Percentiles rank a stretch among this genome's conserved stretches.
Conservation (phyloP, 2,888 invertebrate genomes). For the Sminthurinus aureus region DNA sequence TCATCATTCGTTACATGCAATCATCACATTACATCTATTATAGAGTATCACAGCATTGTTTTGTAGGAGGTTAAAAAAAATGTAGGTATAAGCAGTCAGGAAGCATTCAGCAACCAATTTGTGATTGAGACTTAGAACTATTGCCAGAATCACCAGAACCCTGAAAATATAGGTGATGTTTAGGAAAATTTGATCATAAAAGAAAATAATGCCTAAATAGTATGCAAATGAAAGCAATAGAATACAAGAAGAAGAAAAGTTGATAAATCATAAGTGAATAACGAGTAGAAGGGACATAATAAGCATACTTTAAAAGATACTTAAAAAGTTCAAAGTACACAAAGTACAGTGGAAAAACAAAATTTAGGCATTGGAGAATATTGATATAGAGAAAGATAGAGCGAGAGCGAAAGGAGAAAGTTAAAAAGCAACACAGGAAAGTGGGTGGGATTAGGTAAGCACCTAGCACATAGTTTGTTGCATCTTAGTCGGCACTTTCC, state of each 20-base stretch:
- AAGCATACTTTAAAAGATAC: too few relatives aligned
- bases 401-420: not conserved
- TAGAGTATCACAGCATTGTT: constrained; percentile 8
- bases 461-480: constrained; percentile 51
- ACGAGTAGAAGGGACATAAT: too few relatives aligned
- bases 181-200: constrained; percentile 12
- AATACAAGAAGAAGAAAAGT: not conserved
- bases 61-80: constrained; percentile 11
- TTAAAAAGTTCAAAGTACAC: not conserved
- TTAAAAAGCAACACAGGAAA: constrained; percentile 17
- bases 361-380: not conserved
- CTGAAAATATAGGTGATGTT: constrained; percentile 32
- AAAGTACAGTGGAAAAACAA: not conserved
- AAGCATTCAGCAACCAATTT: constrained; percentile 16
- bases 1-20: too few relatives aligned
- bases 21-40: constrained; percentile 24
- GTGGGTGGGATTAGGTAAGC: constrained; percentile 20
- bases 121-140: not conserved
- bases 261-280: too few relatives aligned
- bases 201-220: constrained; percentile 11
- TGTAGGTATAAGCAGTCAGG: constrained; percentile 23
- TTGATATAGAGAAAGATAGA: not conserved
- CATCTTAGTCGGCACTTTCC: constrained; percentile 49
- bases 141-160: constrained; percentile 26
- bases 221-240: constrained; percentile 3